Conservation (phyloP, 2,888 invertebrate species). For the Elegia similella region DNA sequence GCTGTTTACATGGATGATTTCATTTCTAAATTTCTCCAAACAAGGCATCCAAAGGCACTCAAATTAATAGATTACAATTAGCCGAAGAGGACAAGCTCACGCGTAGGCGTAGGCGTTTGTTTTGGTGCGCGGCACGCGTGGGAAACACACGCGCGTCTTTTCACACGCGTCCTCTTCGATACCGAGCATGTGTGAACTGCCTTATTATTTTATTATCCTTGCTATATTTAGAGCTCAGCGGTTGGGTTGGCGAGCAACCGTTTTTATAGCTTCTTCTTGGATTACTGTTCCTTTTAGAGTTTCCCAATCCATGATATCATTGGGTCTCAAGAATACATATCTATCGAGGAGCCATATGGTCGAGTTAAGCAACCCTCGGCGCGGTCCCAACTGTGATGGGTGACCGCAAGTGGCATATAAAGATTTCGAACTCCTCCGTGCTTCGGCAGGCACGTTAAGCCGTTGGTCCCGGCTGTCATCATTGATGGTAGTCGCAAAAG, state of each 20-base stretch:
- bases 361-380: too few species aligned
- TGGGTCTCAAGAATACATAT: too few species aligned
- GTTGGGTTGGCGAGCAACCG: not conserved
- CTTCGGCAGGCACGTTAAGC: too few species aligned
- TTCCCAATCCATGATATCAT: too few species aligned
- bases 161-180: conserved; percentile 22
- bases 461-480: too few species aligned
- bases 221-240: conserved; percentile 16
- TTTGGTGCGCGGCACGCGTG: conserved; percentile 23
- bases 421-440: too few species aligned
- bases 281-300: too few species aligned
- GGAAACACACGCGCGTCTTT: conserved; percentile 22
- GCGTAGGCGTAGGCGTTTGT: conserved; percentile 23
- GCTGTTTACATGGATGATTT: not conserved
- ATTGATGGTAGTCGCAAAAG: too few species aligned
- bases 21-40: not conserved
- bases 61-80: conserved; percentile 20
- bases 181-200: conserved; percentile 16
- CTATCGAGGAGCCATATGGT: too few species aligned
- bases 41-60: conserved; percentile 8
- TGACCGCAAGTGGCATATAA: too few species aligned
- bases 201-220: conserved; percentile 17
- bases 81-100: conserved; percentile 18
- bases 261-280: not conserved
- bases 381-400: too few species aligned